Percentiles rank a stretch among this genome's conserved stretches.
Evolutionary conservation across 2,797 vertebrate species (phyloP).

Genomic region (Triplophysa bombifrons): DNA sequence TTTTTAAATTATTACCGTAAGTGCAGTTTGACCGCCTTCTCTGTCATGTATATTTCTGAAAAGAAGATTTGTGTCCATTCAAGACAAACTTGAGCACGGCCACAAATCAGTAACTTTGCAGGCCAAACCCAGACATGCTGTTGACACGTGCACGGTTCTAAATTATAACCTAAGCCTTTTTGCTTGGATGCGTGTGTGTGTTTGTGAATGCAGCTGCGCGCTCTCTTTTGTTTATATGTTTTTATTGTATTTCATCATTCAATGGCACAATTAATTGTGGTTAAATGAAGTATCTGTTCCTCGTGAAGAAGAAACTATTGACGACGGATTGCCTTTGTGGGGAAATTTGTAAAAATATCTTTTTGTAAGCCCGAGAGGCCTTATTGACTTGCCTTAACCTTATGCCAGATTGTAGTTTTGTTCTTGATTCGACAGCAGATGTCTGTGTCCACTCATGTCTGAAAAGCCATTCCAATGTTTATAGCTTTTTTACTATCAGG

Average conservation of each 20-base stretch:
- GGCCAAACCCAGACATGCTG: conserved; percentile 18
- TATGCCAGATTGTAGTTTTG: conserved; percentile 31
- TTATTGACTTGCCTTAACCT: conserved; percentile 41
- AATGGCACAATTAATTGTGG: conserved; percentile 7
- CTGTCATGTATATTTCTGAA: conserved; percentile 25
- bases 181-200: conserved; percentile 18
- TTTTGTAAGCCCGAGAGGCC: conserved; percentile 28
- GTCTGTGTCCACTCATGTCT: conserved; percentile 40
- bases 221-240: not conserved
- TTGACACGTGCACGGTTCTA: conserved; percentile 16
- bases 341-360: not conserved
- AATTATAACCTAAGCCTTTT: conserved; percentile 20
- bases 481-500: conserved; percentile 37
- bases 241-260: conserved; percentile 18
- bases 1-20: conserved; percentile 58
- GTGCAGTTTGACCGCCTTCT: conserved; percentile 47
- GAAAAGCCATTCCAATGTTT: conserved; percentile 55
- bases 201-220: conserved; percentile 3
- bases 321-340: conserved; percentile 18
- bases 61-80: conserved; percentile 9
- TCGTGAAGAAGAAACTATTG: conserved; percentile 25
- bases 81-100: not conserved
- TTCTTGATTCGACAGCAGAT: conserved; percentile 40
- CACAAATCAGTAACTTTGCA: conserved; percentile 33
- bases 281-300: conserved; percentile 34